Percentiles rank a stretch among this genome's conserved stretches.
Conservation (phyloP, 92 coral and sea anemone genomes). For the Palythoa grandiflora region DNA sequence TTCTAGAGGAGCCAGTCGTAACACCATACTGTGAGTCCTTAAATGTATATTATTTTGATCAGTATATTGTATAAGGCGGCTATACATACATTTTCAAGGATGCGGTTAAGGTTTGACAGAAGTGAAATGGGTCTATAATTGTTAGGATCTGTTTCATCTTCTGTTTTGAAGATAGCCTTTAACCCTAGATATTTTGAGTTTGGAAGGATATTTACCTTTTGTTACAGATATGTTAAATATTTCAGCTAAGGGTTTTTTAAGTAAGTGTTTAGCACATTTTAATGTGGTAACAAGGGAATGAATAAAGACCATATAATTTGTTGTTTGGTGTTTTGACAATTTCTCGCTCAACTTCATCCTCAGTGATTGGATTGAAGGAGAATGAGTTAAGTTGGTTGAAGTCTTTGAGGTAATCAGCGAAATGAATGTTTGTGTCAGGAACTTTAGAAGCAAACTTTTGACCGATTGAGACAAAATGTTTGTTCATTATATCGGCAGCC, state of each 20-base stretch:
- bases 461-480: not conserved
- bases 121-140: slow-evolving; percentile 46
- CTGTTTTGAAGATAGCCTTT: slow-evolving; percentile 29
- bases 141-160: slow-evolving; percentile 30
- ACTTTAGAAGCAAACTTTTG: slow-evolving; percentile 10
- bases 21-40: not conserved
- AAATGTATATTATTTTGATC: not conserved
- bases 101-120: slow-evolving; percentile 22
- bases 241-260: slow-evolving; percentile 42
- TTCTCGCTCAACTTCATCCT: slow-evolving; percentile 25
- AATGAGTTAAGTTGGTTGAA: slow-evolving; percentile 16
- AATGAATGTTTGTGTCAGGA: slow-evolving; percentile 32
- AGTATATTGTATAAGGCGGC: slow-evolving; percentile 12
- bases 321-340: slow-evolving; percentile 1
- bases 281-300: slow-evolving; percentile 31
- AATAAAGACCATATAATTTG: slow-evolving; percentile 31
- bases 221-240: slow-evolving; percentile 44
- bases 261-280: slow-evolving; percentile 36
- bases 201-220: slow-evolving; percentile 39
- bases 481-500: not conserved
- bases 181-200: not conserved
- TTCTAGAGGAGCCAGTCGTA: slow-evolving; percentile 1
- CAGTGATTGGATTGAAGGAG: slow-evolving; percentile 12
- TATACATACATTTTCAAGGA: slow-evolving; percentile 36
- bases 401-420: not conserved